Evolutionary conservation across 2,113 vertebrate species (phyloP).

Genomic region (Suricata suricatta): DNA sequence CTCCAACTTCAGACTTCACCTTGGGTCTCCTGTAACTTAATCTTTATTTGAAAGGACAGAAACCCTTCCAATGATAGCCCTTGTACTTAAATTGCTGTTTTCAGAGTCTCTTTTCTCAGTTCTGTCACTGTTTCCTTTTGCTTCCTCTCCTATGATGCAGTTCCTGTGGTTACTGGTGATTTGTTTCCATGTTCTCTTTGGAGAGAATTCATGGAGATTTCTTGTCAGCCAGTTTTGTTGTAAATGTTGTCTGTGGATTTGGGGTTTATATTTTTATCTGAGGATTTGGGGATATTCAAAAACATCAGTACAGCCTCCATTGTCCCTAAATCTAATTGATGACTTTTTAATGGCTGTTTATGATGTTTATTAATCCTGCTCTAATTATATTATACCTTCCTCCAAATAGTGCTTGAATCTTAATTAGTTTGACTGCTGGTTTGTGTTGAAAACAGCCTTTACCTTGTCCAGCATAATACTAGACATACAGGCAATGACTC

Average conservation of each 20-base stretch:
- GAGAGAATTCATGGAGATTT: neutral
- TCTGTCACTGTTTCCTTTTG: neutral
- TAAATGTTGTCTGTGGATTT: neutral
- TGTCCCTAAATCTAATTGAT: slow-evolving; percentile 1
- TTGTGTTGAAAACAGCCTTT: slow-evolving; percentile 14
- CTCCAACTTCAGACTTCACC: neutral
- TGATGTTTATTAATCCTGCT: slow-evolving; percentile 16
- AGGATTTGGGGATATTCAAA: neutral
- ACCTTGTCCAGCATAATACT: neutral
- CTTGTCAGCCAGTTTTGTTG: slow-evolving; percentile 12
- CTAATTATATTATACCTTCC: slow-evolving; percentile 35
- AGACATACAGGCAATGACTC: neutral
- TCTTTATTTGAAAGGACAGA: neutral
- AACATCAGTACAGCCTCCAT: neutral
- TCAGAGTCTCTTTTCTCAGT: neutral
- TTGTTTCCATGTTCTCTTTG: neutral
- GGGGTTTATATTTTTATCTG: slow-evolving; percentile 4
- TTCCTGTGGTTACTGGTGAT: slow-evolving; percentile 2
- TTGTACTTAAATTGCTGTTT: neutral
- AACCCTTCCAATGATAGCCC: neutral
- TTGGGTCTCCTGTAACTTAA: neutral
- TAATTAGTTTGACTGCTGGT: neutral
- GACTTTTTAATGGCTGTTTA: neutral
- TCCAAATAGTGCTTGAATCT: slow-evolving; percentile 32
- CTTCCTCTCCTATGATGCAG: neutral